Conservation (phyloP, 2,888 invertebrate genomes). For the Ypsolopha sequella region DNA sequence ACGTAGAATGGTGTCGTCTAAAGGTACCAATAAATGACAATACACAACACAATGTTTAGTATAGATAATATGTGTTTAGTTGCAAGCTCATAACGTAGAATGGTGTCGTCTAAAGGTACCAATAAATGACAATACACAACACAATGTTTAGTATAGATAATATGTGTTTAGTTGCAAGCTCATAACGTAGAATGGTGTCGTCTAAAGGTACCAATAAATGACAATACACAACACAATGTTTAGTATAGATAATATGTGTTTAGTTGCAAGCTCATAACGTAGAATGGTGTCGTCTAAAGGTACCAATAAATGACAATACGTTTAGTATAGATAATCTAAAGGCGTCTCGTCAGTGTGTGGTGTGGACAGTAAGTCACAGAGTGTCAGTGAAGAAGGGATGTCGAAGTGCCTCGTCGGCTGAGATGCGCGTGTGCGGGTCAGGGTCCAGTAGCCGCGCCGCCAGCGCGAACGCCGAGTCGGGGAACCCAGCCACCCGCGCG, state of each 20-base stretch:
- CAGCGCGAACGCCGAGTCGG: slow-evolving; percentile 80
- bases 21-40: not conserved
- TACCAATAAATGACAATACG: not conserved
- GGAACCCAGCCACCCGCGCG: slow-evolving; percentile 59
- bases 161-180: no score
- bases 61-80: not conserved
- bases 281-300: no score
- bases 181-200: no score
- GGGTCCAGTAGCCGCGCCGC: slow-evolving; percentile 79
- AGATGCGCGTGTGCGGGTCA: slow-evolving; percentile 80
- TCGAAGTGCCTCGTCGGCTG: slow-evolving; percentile 79
- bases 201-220: not conserved
- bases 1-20: no score
- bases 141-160: not conserved
- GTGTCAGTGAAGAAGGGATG: slow-evolving; percentile 77
- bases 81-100: no score
- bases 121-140: not conserved
- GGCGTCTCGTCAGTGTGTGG: not conserved
- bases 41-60: not conserved
- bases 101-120: no score
- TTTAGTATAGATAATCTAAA: not conserved
- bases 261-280: no score
- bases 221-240: not conserved
- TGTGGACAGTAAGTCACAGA: not conserved
- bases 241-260: not conserved